Base-by-base conservation (phyloP, 2,113 vertebrate genomes). In the Clarias batrachus region DNA sequence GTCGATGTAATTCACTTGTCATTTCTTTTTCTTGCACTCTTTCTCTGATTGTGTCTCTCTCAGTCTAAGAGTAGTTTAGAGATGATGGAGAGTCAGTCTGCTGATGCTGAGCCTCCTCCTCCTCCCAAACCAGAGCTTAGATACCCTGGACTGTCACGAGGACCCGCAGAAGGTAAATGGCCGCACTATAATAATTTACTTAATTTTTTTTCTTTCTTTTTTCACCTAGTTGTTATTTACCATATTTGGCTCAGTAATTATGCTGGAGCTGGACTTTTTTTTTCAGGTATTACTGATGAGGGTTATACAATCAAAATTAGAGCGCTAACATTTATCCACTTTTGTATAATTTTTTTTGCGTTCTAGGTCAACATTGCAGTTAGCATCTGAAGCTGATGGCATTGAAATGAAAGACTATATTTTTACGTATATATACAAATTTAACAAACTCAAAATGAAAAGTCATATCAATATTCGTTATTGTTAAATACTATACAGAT, bases 41-140 rank as follows among this genome's bases (percentile, higher is more conserved):
- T 27, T 14, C 25, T 84, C 21, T 60, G n/a, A 70, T 37, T 41
- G 25, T 59, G 13, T 21, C 41, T 74, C 52, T 78, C 60, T 56
- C 90, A 98, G 97, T 99, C 97, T 56, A 98, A 97, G 91, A 97
- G 97, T 91, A 99, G 97, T 94, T 93, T 98, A 91, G 97, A 98
- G 93, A 96, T 98, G 93, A 98, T 97, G 37, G 98, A 99, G 94
- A 98, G 97, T 93, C 98, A 99, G 92, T 99, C 97, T 9, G 97
- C 97, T 41, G 98, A 99, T 0, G 96, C 97, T 0, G 98, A 99
- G 78, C 97, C 97, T 0, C 97, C 97, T 16, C 97, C 97, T 60
- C 97, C 98, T 23, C 98, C 98, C 37, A 99, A 99, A 93, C 97
- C 97, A 0, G 97, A 98, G 94, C 94, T 99, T 87, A 95, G 97